A percentile compares a stretch with the other conserved stretches of the same genome.
Conservation (phyloP, 2,113 vertebrate genomes). For the Phrynosoma platyrhinos region DNA sequence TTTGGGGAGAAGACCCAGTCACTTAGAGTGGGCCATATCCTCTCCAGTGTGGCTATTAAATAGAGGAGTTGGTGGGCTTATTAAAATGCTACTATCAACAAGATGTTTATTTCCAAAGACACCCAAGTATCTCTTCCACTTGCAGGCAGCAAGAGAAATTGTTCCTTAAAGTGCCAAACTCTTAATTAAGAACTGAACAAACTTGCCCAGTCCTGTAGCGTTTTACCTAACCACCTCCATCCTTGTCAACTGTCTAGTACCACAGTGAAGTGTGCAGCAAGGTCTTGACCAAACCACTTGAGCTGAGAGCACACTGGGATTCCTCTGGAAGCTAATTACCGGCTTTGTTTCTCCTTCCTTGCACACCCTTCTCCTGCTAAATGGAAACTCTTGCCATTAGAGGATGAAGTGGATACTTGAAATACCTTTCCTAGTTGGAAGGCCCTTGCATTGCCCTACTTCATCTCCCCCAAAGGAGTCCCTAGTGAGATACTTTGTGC, state of each 20-base stretch:
- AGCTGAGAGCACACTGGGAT: slow-evolving; percentile 69
- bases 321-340: slow-evolving; percentile 68
- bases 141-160: slow-evolving; percentile 55
- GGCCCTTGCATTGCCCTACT: slow-evolving; percentile 39
- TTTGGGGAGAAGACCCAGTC: not conserved
- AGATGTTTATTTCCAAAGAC: slow-evolving; percentile 47
- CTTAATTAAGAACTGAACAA: slow-evolving; percentile 64
- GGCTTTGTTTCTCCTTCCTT: slow-evolving; percentile 61
- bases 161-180: slow-evolving; percentile 52
- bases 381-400: slow-evolving; percentile 58
- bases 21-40: not conserved
- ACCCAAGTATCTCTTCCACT: slow-evolving; percentile 51
- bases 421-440: slow-evolving; percentile 36
- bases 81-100: slow-evolving; percentile 46
- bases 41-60: slow-evolving; percentile 18
- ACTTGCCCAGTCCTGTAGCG: slow-evolving; percentile 43
- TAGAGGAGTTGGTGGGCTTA: slow-evolving; percentile 20
- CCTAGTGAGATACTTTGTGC: slow-evolving; percentile 54
- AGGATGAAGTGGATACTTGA: slow-evolving; percentile 46
- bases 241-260: not conserved
- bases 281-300: slow-evolving; percentile 70
- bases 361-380: slow-evolving; percentile 48
- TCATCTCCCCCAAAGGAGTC: slow-evolving; percentile 52
- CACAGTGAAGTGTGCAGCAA: slow-evolving; percentile 10
- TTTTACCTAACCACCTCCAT: slow-evolving; percentile 29